A percentile compares a stretch with the other conserved stretches of the same genome.
These are phyloP conservation scores for Tetrao urogallus DNA, from an alignment of 2,113 vertebrate genomes.

Conservation along the genomic window DNA sequence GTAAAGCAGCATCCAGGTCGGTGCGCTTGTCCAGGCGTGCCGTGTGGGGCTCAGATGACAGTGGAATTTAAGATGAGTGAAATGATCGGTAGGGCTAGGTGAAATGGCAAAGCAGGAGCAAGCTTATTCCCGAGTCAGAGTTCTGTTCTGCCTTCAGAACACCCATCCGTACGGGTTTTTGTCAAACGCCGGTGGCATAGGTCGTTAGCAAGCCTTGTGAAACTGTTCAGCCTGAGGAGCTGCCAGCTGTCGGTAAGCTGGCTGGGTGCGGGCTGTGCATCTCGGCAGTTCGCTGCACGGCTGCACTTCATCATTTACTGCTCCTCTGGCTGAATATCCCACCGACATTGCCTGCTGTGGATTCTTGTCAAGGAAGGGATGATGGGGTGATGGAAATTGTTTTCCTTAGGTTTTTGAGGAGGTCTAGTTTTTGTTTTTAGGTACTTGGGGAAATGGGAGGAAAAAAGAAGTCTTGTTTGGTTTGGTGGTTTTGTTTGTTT, in stretches of 20 bases:
- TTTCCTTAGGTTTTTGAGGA: neutral
- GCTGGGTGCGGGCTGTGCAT: neutral
- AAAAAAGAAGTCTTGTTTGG: neutral
- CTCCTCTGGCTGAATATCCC: constrained; percentile 70
- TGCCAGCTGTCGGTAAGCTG: neutral
- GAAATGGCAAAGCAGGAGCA: constrained; percentile 46
- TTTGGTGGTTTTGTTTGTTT: neutral
- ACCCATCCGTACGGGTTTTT: neutral
- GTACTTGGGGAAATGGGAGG: neutral
- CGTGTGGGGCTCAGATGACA: constrained; percentile 88
- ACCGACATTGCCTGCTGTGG: constrained; percentile 50
- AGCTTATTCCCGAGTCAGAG: neutral
- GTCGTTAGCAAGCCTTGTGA: neutral
- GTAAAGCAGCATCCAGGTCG: constrained; percentile 79
- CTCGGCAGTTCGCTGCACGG: constrained; percentile 60
- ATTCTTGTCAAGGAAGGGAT: neutral
- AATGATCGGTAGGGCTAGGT: constrained; percentile 64
- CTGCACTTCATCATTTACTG: constrained; percentile 85
- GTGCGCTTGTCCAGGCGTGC: constrained; percentile 86
- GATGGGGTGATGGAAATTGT: neutral
- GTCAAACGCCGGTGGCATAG: neutral
- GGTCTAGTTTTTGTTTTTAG: neutral
- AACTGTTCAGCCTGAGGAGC: neutral
- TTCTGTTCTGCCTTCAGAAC: constrained; percentile 3
- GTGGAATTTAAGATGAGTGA: constrained; percentile 84